Base-by-base conservation (phyloP, 2,113 vertebrate genomes). In the Polypterus bichir region DNA sequence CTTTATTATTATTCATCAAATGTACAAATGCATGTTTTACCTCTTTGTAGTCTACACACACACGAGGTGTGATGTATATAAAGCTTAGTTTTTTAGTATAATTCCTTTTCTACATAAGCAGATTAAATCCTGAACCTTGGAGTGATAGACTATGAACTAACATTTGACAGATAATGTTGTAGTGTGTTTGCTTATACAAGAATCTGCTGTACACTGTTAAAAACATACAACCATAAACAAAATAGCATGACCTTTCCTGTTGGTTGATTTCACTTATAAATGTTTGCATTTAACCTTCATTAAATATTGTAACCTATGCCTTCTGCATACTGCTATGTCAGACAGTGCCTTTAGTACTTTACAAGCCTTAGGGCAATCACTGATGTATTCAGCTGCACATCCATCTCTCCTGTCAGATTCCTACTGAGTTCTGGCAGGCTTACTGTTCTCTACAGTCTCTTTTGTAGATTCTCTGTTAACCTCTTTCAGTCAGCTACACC, bases 261-360 rank as follows among this genome's bases (percentile, higher is more conserved):
- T 61, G 62, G 72, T 78, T 74, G 75, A 70, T 68, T 76, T 76
- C 69, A 70, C 78, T 83, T 80, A 82, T 73, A 82, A 81, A 78
- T 74, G 76, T 72, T 68, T 77, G 75, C 75, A 71, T 80, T 83
- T 82, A 86, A 83, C 80, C 81, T 82, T 80, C 76, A 74, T 81
- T 77, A 66, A 73, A 77, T 77, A 79, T 74, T 67, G 76, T 77
- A 77, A 77, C 73, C 64, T 65, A 72, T 54, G 0, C 69, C 80
- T 77, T 75, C 73, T 47, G 73, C 7, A 62, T 68, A 70, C 65
- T 63, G 68, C 57, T 71, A 63, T 76, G 77, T 74, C 74, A 78
- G 74, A 60, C 47, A 71, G 72, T 74, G 76, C 73, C 78, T 81
- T 80, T 77, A 81, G 78, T 82, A 77, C 71, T 78, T 64, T 27